phyloP scores from a whole-genome alignment of 2,797 vertebrate species.

The Meda fulgida region DNA sequence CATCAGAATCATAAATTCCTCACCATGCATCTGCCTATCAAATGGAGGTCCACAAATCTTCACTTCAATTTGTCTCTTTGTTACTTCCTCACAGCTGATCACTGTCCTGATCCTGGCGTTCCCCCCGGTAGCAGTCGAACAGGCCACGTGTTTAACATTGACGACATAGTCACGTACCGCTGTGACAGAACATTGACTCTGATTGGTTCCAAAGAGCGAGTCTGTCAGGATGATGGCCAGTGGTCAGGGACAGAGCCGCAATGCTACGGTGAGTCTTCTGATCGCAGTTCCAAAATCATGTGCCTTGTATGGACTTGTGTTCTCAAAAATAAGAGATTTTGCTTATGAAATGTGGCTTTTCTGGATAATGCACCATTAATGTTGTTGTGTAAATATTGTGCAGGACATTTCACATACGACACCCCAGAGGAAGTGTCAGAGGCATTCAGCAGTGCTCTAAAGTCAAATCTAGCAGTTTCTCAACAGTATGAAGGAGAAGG shows the following conservation, averaged over 20 bases:
- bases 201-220: slow-evolving; percentile 73
- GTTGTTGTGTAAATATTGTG: slow-evolving; percentile 15
- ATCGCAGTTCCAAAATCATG: background rate
- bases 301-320: background rate
- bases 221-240: slow-evolving; percentile 68
- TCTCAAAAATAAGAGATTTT: background rate
- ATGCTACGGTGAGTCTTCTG: slow-evolving; percentile 67
- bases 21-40: background rate
- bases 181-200: slow-evolving; percentile 70
- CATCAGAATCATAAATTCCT: background rate
- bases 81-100: slow-evolving; percentile 61
- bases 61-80: background rate
- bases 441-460: slow-evolving; percentile 56
- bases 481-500: slow-evolving; percentile 25
- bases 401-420: slow-evolving; percentile 60
- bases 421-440: slow-evolving; percentile 56
- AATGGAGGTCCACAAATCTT: background rate
- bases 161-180: slow-evolving; percentile 72
- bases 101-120: slow-evolving; percentile 76
- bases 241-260: slow-evolving; percentile 79
- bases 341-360: background rate
- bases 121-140: slow-evolving; percentile 74
- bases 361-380: background rate
- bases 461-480: slow-evolving; percentile 33
- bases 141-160: slow-evolving; percentile 71